Evolutionary conservation across 2,888 invertebrate genomes (phyloP).

Genomic region (Chouioia cunea): DNA sequence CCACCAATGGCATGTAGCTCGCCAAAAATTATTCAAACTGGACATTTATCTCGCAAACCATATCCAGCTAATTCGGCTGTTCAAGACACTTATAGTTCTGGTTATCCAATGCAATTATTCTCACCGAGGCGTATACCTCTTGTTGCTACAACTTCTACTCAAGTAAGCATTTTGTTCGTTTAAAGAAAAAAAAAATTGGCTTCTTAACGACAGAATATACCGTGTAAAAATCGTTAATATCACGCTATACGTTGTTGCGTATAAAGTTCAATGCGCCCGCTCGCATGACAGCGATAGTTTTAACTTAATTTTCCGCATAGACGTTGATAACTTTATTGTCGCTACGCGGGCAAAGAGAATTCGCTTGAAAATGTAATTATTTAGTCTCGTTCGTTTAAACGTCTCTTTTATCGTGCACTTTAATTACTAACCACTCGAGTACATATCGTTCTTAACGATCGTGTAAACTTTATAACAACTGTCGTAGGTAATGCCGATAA

Average conservation of each 20-base stretch:
- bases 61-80: conserved; percentile 22
- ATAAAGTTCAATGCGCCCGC: no score
- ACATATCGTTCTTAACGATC: not conserved
- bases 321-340: no score
- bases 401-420: no score
- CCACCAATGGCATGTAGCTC: conserved; percentile 26
- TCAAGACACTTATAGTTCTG: not conserved
- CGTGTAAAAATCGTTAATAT: not conserved
- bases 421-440: not conserved
- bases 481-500: conserved; percentile 71
- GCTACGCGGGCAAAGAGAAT: not conserved
- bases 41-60: conserved; percentile 28
- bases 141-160: conserved; percentile 36
- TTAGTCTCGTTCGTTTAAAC: not conserved
- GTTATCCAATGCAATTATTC: conserved; percentile 38
- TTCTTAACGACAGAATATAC: no score
- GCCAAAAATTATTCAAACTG: conserved; percentile 26
- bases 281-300: no score
- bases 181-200: not conserved
- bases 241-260: no score
- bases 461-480: conserved; percentile 47
- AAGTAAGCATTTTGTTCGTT: no score
- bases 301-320: no score
- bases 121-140: conserved; percentile 42
- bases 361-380: not conserved